Conservation (phyloP, 30 jellyfish, hydroid and myxozoan species). For the Clytia hemisphaerica region DNA sequence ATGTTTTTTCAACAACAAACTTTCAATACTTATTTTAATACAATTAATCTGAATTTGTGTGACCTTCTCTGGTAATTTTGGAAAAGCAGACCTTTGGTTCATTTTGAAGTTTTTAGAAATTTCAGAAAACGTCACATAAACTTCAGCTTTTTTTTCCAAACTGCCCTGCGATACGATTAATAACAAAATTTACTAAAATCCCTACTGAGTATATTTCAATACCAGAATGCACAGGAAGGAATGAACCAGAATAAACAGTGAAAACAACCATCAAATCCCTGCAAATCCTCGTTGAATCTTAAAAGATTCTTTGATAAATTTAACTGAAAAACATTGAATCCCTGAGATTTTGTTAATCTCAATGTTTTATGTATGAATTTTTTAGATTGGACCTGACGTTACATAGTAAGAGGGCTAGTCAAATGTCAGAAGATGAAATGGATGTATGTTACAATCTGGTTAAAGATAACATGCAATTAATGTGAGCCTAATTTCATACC, state of each 20-base stretch:
- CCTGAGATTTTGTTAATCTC: neutral
- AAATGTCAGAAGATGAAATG: constrained; percentile 38
- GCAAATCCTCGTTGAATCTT: neutral
- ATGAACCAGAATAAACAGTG: too few species aligned
- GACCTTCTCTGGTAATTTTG: too few species aligned
- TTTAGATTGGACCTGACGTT: constrained; percentile 27
- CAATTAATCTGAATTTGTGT: too few species aligned
- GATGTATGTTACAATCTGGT: constrained; percentile 38
- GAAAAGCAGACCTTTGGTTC: too few species aligned
- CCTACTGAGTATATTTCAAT: too few species aligned
- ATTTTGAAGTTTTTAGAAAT: too few species aligned
- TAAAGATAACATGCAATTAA: constrained; percentile 52
- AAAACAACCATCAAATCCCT: neutral
- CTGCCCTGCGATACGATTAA: neutral
- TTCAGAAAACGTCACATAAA: neutral
- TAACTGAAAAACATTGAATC: neutral
- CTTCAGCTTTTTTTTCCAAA: neutral
- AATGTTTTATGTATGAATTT: neutral
- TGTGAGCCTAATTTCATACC: constrained; percentile 9
- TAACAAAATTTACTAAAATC: too few species aligned
- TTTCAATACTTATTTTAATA: too few species aligned
- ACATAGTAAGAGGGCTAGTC: constrained; percentile 38
- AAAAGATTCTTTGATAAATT: neutral
- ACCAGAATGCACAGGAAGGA: too few species aligned
- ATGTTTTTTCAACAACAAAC: too few species aligned